Base-by-base conservation (phyloP, 1,140 invertebrate species). In the Anastrepha ludens region DNA sequence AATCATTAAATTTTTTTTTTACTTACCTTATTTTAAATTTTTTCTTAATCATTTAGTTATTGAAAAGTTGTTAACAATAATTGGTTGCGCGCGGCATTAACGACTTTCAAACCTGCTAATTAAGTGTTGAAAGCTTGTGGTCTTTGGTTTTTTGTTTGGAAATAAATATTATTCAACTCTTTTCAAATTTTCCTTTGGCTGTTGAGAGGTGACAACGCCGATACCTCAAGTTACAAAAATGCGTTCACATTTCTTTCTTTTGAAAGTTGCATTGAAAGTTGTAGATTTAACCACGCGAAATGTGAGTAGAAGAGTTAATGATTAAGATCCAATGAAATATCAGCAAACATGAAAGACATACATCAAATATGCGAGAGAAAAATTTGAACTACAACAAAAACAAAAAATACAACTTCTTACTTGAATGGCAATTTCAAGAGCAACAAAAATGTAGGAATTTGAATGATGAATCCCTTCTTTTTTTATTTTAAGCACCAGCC, bases 121-220 rank as follows among this genome's bases (percentile, higher is more conserved):
- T 74, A 74, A 74, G 70, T 74, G 44, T 74, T 74, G 70, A 74
- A 74, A 74, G 70, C 70, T 74, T 20, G 20, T 70, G 65, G 20
- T 17, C 1, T 11, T 70, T 70, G n/a, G 39, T 70, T 70, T 70
- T 67, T 67, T 67, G n/a, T 67, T n/a, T 67, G 20, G 20, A 67
- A 67, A 62, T 62, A 58, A 13, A 58, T 58, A 6, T 20, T 7
- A n/a, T 64, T 64, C 15, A 64, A 64, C n/a, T 7, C 7, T 20
- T 64, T 64, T 64, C 20, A 20, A 8, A 58, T 58, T 64, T 64
- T 20, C 62, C 8, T 13, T 17, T 64, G 20, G 62, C 62, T 64
- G 20, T 64, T 64, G 62, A 64, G 20, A 20, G 62, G 62, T 64
- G 62, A 20, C 62, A 20, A 6, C 20, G 62, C 62, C 6, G 15